Evolutionary conservation across 2,797 vertebrate species (phyloP).

Genomic region (Lycodopsis pacificus): DNA sequence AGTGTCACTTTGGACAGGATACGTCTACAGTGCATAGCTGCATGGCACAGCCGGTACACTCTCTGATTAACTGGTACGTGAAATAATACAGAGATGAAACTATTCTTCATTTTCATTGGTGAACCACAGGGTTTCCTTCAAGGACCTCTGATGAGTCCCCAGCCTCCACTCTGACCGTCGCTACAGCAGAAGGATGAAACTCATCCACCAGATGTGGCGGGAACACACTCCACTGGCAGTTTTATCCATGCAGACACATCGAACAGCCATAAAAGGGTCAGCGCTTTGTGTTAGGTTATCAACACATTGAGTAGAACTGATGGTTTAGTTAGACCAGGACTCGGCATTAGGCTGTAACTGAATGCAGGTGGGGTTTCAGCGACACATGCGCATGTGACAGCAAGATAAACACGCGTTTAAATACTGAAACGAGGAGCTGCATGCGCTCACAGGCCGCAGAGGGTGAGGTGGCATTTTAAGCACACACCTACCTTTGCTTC

Average conservation of each 20-base stretch:
- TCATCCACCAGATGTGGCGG: constrained; percentile 64
- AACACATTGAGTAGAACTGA: constrained; percentile 20
- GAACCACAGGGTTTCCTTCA: constrained; percentile 38
- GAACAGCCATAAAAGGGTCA: constrained; percentile 33
- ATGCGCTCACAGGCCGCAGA: constrained; percentile 16
- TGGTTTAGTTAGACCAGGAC: constrained; percentile 34
- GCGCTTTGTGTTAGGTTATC: constrained; percentile 59
- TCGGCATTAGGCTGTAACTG: constrained; percentile 49
- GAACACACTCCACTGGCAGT: constrained; percentile 18
- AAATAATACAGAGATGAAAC: constrained; percentile 65
- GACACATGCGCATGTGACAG: constrained; percentile 39
- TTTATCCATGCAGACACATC: constrained; percentile 21
- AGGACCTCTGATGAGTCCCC: constrained; percentile 59
- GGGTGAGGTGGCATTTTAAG: constrained; percentile 60
- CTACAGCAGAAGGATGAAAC: constrained; percentile 52
- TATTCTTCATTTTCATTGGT: constrained; percentile 65
- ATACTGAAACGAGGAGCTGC: constrained; percentile 47
- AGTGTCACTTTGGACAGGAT: constrained; percentile 18
- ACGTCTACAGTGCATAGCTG: neutral
- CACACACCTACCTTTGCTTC: constrained; percentile 62
- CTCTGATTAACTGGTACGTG: constrained; percentile 46
- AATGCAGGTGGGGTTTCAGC: constrained; percentile 55
- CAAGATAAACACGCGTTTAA: constrained; percentile 53
- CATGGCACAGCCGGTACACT: constrained; percentile 24
- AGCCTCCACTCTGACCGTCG: constrained; percentile 47